Conservation (phyloP, 2,113 vertebrate genomes). For the Cricetomys ansorgei region DNA sequence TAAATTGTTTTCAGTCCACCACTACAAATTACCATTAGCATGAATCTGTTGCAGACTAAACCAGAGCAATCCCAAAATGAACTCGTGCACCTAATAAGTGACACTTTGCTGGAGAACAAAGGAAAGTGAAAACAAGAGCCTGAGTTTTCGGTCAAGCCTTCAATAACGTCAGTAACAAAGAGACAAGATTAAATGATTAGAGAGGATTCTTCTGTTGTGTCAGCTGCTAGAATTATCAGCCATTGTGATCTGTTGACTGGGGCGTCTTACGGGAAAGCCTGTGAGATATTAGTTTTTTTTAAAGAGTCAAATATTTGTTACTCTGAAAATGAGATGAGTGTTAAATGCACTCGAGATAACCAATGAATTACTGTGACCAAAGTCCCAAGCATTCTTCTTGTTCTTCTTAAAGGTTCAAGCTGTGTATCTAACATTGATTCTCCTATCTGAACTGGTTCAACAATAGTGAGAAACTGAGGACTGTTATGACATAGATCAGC, state of each 20-base stretch:
- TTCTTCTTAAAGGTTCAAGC: conserved; percentile 17
- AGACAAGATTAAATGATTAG: conserved; percentile 31
- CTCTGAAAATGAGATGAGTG: conserved; percentile 15
- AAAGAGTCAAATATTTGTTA: conserved; percentile 55
- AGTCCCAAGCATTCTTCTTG: conserved; percentile 45
- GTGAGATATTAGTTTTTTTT: conserved; percentile 50
- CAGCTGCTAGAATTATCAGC: conserved; percentile 50
- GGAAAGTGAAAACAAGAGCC: neutral
- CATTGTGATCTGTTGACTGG: neutral
- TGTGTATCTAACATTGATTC: conserved; percentile 7
- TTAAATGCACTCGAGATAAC: conserved; percentile 44
- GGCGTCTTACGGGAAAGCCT: conserved; percentile 45
- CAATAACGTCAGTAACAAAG: conserved; percentile 13
- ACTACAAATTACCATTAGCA: neutral
- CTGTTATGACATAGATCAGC: neutral
- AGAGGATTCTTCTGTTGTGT: conserved; percentile 35
- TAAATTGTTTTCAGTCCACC: neutral
- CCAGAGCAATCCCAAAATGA: conserved; percentile 38
- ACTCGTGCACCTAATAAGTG: conserved; percentile 15
- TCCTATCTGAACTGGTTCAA: neutral
- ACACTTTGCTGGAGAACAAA: neutral
- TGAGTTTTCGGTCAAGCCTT: neutral
- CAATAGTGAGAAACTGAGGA: neutral
- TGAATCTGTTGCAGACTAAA: neutral
- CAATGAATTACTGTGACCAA: conserved; percentile 23